Evolutionary conservation across 2,797 vertebrate genomes (phyloP).

Genomic region (Mormyrops attenuatus): DNA sequence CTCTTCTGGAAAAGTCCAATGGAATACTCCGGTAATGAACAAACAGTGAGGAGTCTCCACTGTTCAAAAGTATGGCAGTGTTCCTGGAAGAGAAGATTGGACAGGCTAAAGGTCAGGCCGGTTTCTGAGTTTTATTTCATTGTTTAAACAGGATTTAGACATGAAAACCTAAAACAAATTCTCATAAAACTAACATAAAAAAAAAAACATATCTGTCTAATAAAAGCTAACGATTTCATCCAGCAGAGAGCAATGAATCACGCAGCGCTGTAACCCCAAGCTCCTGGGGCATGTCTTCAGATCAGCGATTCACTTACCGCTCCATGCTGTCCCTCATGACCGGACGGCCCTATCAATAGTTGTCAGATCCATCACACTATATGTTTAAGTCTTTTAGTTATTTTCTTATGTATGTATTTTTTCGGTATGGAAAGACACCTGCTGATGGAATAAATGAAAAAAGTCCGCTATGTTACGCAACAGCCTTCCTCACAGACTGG

Average conservation of each 20-base stretch:
- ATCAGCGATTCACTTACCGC: not conserved
- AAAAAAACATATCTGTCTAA: constrained; percentile 17
- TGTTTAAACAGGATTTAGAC: constrained; percentile 14
- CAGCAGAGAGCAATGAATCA: not conserved
- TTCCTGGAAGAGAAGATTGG: constrained; percentile 18
- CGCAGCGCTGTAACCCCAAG: not conserved
- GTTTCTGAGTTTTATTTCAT: constrained; percentile 8
- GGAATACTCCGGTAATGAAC: not conserved
- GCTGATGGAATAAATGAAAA: constrained; percentile 30
- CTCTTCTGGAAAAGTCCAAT: not conserved
- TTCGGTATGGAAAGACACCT: constrained; percentile 23
- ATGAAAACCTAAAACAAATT: constrained; percentile 21
- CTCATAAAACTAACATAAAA: not conserved
- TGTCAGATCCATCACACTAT: not conserved
- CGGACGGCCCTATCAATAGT: not conserved
- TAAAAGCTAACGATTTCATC: not conserved
- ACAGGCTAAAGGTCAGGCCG: constrained; percentile 18
- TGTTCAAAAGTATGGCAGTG: constrained; percentile 1
- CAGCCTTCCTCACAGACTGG: constrained; percentile 6
- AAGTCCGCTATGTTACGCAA: constrained; percentile 13
- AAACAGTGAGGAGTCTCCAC: constrained; percentile 14
- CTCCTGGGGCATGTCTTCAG: not conserved
- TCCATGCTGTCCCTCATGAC: not conserved
- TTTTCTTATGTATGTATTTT: not conserved
- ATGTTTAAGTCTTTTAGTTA: not conserved